These are phyloP conservation scores for Eurystomus gularis DNA, from an alignment of 2,113 vertebrate species.

Conservation along the genomic window DNA sequence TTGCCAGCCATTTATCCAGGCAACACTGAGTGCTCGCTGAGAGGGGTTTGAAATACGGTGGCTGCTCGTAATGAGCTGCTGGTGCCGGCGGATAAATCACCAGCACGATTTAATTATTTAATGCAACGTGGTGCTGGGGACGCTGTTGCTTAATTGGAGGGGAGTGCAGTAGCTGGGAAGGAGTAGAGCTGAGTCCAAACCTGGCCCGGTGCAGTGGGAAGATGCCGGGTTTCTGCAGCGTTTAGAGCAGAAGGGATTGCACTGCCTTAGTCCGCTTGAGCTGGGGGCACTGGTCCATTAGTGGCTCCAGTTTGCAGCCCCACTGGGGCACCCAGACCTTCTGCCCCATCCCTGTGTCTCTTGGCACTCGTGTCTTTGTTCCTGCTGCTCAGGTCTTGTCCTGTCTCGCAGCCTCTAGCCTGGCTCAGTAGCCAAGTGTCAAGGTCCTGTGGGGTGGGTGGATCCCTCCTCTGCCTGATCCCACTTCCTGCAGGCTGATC, in stretches of 20 bases:
- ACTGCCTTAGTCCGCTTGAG: fast-evolving
- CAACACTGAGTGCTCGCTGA: background rate
- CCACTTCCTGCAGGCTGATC: fast-evolving
- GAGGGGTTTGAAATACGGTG: slow-evolving; percentile 33
- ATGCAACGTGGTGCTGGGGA: slow-evolving; percentile 39
- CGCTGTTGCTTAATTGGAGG: slow-evolving; percentile 44
- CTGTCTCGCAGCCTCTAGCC: background rate
- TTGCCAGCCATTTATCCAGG: slow-evolving; percentile 55
- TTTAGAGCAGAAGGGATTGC: background rate
- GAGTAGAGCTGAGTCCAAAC: background rate
- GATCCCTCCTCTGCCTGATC: background rate
- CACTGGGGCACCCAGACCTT: background rate
- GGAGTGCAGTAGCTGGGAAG: slow-evolving; percentile 19
- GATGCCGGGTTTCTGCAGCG: background rate
- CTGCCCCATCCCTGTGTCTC: background rate
- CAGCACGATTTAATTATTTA: slow-evolving; percentile 47
- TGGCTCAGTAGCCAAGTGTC: background rate
- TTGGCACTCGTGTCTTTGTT: background rate
- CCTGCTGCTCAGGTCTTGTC: background rate
- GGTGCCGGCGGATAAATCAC: slow-evolving; percentile 60
- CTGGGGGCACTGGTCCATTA: background rate
- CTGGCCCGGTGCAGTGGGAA: background rate
- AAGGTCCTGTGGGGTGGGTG: background rate
- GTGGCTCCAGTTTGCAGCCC: background rate
- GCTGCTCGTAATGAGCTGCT: slow-evolving; percentile 61